phyloP scores from a whole-genome alignment of 2,888 invertebrate genomes.

The Thymelicus acteon region DNA sequence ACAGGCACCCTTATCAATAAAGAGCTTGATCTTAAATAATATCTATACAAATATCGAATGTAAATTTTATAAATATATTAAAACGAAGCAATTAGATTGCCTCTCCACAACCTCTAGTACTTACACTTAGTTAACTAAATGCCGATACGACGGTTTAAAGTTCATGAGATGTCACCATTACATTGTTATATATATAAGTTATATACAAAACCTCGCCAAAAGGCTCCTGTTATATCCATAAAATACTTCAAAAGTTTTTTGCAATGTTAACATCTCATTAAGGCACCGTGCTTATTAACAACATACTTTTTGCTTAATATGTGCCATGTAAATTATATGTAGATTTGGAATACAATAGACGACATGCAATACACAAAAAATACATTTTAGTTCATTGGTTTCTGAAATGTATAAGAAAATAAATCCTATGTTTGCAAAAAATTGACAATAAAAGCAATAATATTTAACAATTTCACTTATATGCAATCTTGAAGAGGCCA shows the following conservation, averaged over 20 bases:
- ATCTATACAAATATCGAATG: conserved; percentile 45
- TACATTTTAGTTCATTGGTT: no score
- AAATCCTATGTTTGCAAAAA: no score
- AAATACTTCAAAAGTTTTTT: background rate
- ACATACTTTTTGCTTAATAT: no score
- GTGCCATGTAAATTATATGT: no score
- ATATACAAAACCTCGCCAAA: conserved; percentile 5
- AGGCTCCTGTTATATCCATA: background rate
- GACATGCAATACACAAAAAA: no score
- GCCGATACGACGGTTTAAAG: background rate
- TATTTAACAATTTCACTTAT: no score
- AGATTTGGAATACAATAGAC: no score
- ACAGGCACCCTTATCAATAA: background rate
- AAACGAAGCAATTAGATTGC: conserved; percentile 75
- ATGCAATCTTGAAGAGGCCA: no score
- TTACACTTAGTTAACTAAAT: conserved; percentile 42
- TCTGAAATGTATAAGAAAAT: no score
- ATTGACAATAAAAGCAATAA: no score
- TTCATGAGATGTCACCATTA: background rate
- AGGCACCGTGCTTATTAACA: background rate
- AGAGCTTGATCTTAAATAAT: background rate
- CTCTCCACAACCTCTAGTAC: conserved; percentile 71
- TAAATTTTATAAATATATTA: conserved; percentile 44
- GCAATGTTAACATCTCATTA: background rate
- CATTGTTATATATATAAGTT: background rate